Evolutionary conservation across 1,140 invertebrate genomes (phyloP).

Genomic region (Eciton burchellii): DNA sequence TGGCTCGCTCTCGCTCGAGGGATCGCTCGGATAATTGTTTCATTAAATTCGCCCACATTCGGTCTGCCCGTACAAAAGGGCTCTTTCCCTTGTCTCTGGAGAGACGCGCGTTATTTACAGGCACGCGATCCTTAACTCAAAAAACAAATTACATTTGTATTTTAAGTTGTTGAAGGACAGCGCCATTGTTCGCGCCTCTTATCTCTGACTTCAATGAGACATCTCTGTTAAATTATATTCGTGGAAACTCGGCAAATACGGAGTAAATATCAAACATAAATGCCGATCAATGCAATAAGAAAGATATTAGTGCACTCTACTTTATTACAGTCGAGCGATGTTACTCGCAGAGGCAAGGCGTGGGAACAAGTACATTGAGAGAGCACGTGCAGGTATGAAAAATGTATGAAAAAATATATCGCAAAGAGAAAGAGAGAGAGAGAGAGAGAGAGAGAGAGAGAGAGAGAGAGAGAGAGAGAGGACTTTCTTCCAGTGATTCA

Average conservation of each 20-base stretch:
- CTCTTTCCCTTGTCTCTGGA: not conserved
- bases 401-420: not conserved
- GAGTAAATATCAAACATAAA: not conserved
- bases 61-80: not conserved
- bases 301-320: too few species aligned
- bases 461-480: not conserved
- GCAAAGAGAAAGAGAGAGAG: not conserved
- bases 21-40: slow-evolving; percentile 25
- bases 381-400: not conserved
- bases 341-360: too few species aligned
- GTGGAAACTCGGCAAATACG: not conserved
- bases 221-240: not conserved
- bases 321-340: too few species aligned
- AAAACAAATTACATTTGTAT: slow-evolving; percentile 31
- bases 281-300: not conserved
- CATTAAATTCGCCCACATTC: not conserved
- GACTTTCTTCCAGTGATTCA: not conserved
- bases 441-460: not conserved
- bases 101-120: not conserved
- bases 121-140: slow-evolving; percentile 16
- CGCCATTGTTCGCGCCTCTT: not conserved
- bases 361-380: not conserved
- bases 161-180: not conserved
- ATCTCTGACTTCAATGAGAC: not conserved
- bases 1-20: not conserved